phyloP scores from a whole-genome alignment of 2,113 vertebrate species.

The Notiomystis cincta region DNA sequence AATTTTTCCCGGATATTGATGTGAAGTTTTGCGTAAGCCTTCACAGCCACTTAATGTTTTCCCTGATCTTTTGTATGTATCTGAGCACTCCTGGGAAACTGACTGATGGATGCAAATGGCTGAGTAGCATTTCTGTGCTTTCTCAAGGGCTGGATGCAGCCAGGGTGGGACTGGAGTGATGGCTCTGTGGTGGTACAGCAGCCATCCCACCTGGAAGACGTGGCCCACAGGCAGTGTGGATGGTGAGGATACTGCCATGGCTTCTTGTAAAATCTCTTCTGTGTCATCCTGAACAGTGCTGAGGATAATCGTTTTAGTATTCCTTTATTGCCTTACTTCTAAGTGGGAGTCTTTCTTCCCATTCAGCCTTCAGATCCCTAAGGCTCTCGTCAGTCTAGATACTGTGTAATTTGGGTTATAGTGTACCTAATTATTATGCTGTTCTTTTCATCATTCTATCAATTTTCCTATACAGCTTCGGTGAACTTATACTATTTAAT shows the following conservation, averaged over 20 bases:
- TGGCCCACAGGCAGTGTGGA: not conserved
- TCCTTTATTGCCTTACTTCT: not conserved
- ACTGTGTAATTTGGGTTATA: not conserved
- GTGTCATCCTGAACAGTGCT: not conserved
- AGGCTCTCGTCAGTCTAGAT: not conserved
- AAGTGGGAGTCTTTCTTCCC: not conserved
- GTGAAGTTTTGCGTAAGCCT: not conserved
- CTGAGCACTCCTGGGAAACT: not conserved
- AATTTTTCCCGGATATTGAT: not conserved
- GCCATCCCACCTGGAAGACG: not conserved
- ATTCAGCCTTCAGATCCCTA: not conserved
- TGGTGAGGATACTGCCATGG: not conserved
- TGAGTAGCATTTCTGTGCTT: not conserved
- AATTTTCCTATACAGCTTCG: not conserved
- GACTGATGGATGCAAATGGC: not conserved
- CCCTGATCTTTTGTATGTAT: accelerated
- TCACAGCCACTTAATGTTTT: not conserved
- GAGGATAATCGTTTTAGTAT: not conserved
- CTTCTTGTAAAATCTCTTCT: not conserved
- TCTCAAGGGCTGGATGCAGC: not conserved
- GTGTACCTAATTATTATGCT: not conserved
- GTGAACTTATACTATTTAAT: not conserved
- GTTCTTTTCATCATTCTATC: not conserved
- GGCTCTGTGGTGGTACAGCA: not conserved
- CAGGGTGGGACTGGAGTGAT: not conserved